phyloP scores from a whole-genome alignment of 2,113 vertebrate genomes.

The Phainopepla nitens region DNA sequence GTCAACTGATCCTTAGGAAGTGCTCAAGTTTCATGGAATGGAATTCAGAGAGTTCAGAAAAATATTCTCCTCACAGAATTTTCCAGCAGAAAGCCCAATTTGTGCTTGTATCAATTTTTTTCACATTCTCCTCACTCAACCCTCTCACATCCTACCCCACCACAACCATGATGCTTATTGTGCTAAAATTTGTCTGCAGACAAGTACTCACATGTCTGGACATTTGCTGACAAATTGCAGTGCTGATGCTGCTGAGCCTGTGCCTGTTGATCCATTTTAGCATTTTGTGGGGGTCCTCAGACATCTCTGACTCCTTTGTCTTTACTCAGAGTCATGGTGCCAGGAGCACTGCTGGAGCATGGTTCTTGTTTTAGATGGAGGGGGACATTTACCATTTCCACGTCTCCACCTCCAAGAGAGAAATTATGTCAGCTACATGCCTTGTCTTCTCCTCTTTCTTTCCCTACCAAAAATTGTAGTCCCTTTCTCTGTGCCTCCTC shows the following conservation, averaged over 20 bases:
- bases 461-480: not conserved
- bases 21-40: not conserved
- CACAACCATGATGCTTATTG: accelerated
- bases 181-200: not conserved
- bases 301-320: not conserved
- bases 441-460: not conserved
- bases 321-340: not conserved
- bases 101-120: not conserved
- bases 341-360: not conserved
- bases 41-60: not conserved
- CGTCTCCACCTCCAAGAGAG: not conserved
- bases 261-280: not conserved
- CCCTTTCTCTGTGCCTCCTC: not conserved
- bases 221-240: not conserved
- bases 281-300: not conserved
- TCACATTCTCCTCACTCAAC: not conserved
- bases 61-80: not conserved
- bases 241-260: not conserved
- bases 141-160: not conserved
- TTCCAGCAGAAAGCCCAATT: not conserved
- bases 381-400: not conserved
- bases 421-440: not conserved
- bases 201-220: not conserved
- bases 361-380: not conserved
- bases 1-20: not conserved